Percentiles rank a stretch among this genome's conserved stretches.
Evolutionary conservation across 1,140 invertebrate species (phyloP).

Genomic region (Ooceraea biroi): DNA sequence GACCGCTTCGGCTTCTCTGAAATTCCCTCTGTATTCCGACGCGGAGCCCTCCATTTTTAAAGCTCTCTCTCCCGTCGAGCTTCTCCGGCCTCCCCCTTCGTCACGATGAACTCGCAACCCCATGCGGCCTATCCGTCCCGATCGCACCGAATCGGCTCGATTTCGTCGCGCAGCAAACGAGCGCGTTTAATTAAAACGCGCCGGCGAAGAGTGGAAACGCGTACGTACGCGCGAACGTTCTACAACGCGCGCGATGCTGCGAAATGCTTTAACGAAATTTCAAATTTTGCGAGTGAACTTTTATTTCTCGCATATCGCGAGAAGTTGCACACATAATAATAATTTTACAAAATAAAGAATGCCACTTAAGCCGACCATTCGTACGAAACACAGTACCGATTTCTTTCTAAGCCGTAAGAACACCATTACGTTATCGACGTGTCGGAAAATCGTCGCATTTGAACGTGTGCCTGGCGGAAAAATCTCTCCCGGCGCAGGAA

Average conservation of each 20-base stretch:
- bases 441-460: slow-evolving; percentile 21
- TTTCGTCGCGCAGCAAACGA: not conserved
- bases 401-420: not conserved
- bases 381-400: not conserved
- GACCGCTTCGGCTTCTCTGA: slow-evolving; percentile 18
- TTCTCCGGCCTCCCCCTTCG: not conserved
- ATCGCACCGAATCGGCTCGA: slow-evolving; percentile 12
- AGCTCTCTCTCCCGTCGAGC: slow-evolving; percentile 52
- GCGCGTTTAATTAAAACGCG: not conserved
- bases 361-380: not conserved
- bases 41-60: slow-evolving; percentile 44
- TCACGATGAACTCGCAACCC: slow-evolving; percentile 16
- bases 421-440: not conserved
- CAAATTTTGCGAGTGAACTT: too few relatives aligned
- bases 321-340: too few relatives aligned
- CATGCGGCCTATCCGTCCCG: not conserved
- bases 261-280: not conserved
- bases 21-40: slow-evolving; percentile 14
- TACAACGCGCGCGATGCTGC: not conserved
- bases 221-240: not conserved
- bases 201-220: not conserved
- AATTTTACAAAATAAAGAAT: too few relatives aligned
- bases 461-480: slow-evolving; percentile 17
- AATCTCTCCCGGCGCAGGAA: slow-evolving; percentile 30
- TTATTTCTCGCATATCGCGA: too few relatives aligned